Evolutionary conservation across 1,140 invertebrate species (phyloP).

Genomic region (Temnothorax nylanderi): DNA sequence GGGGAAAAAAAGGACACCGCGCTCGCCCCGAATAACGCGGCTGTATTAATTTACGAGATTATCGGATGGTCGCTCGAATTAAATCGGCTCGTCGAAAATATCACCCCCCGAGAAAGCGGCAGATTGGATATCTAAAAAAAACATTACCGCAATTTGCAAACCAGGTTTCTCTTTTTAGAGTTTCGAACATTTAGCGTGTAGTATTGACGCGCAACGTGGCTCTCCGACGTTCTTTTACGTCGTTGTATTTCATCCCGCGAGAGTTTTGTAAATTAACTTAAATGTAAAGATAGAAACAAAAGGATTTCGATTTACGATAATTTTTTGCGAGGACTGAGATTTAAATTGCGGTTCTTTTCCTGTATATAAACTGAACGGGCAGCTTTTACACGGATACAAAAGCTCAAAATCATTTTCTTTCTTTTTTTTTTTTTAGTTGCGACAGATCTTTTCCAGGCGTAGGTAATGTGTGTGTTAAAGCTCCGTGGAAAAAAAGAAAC

Average conservation of each 20-base stretch:
- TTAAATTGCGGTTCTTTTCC: slow-evolving; percentile 3
- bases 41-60: slow-evolving; percentile 53
- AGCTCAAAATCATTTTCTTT: slow-evolving; percentile 29
- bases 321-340: not conserved
- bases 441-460: not conserved
- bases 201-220: not conserved
- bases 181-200: not conserved
- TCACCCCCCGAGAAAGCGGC: slow-evolving; percentile 1
- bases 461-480: slow-evolving; percentile 12
- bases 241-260: not conserved
- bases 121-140: not conserved
- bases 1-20: slow-evolving; percentile 25
- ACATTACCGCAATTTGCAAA: slow-evolving; percentile 3
- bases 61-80: slow-evolving; percentile 43
- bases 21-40: slow-evolving; percentile 9
- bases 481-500: slow-evolving; percentile 6
- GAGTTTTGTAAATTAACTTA: slow-evolving; percentile 17
- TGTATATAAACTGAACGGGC: not conserved
- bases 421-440: not conserved
- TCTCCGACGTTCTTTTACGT: not conserved
- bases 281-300: not conserved
- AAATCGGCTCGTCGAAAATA: slow-evolving; percentile 44
- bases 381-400: slow-evolving; percentile 33
- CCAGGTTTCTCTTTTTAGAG: not conserved
- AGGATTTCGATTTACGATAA: not conserved